These are phyloP conservation scores for Habrosyne pyritoides DNA, from an alignment of 2,888 invertebrate species.

Conservation along the genomic window DNA sequence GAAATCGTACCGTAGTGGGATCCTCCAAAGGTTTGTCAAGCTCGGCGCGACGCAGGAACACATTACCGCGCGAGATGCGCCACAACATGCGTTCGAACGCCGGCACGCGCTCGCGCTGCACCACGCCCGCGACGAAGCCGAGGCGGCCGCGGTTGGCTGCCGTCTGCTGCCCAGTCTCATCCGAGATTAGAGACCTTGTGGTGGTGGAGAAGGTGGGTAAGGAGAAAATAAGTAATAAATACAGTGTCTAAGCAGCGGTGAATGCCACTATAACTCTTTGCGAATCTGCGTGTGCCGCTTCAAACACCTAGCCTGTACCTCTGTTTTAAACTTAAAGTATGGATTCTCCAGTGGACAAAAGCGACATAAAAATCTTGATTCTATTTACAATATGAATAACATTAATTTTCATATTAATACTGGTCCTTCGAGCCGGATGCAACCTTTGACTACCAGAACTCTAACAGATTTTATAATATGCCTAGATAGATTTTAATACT, in stretches of 20 bases:
- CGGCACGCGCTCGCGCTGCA: constrained; percentile 93
- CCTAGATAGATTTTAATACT: constrained; percentile 27
- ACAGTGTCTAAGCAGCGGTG: neutral
- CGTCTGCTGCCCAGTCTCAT: constrained; percentile 67
- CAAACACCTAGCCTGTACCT: too few species aligned
- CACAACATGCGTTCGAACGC: constrained; percentile 97
- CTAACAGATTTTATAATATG: neutral
- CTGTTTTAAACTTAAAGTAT: too few species aligned
- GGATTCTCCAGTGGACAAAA: too few species aligned
- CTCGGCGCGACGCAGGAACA: constrained; percentile 93
- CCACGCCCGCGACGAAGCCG: constrained; percentile 96
- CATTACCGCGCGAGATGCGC: constrained; percentile 96
- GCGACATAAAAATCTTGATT: too few species aligned
- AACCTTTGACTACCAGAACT: neutral
- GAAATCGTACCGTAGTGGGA: constrained; percentile 88
- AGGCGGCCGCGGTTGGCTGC: constrained; percentile 79
- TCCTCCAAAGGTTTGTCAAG: constrained; percentile 93
- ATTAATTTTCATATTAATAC: neutral
- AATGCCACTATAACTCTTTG: too few species aligned
- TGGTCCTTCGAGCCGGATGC: constrained; percentile 1
- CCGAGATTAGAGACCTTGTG: constrained; percentile 76
- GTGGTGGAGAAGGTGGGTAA: neutral
- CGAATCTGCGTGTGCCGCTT: too few species aligned
- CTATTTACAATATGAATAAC: too few species aligned
- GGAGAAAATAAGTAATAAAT: neutral